Percentiles rank a stretch among this genome's conserved stretches.
These are phyloP conservation scores for Oreochromis spilurus DNA, from an alignment of 2,113 vertebrate species.

Conservation along the genomic window DNA sequence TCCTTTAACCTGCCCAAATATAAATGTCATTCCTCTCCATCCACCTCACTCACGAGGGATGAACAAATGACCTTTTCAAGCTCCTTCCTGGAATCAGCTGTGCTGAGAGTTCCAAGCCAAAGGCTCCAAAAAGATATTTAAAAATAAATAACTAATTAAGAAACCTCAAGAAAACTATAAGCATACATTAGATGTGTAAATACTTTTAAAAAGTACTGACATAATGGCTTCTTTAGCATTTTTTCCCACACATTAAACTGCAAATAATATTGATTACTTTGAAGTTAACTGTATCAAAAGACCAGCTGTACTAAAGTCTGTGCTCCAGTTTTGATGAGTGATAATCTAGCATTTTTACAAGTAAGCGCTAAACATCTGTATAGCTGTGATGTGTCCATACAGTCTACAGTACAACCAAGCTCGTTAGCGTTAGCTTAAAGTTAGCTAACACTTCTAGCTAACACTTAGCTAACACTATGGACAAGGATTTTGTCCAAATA, in stretches of 20 bases:
- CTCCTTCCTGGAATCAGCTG: constrained; percentile 23
- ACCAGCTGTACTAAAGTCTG: background rate
- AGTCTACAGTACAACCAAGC: background rate
- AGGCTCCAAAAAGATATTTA: background rate
- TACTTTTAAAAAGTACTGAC: background rate
- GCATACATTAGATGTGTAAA: background rate
- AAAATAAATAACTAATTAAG: background rate
- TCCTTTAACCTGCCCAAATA: constrained; percentile 16
- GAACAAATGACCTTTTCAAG: constrained; percentile 58
- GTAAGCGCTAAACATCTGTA: background rate
- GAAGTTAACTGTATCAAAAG: background rate
- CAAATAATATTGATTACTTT: background rate
- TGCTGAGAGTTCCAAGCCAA: background rate
- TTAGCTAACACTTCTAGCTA: background rate
- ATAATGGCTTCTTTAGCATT: background rate
- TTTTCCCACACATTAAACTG: background rate
- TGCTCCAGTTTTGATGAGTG: background rate
- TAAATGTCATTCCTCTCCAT: constrained; percentile 60
- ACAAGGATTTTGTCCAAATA: background rate
- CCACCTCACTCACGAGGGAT: constrained; percentile 10
- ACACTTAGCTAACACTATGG: background rate
- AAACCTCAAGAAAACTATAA: background rate
- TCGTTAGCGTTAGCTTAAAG: background rate
- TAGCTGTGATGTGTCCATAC: background rate
- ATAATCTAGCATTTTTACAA: background rate